Evolutionary conservation across 2,888 invertebrate species (phyloP), one percentile per base, ranked within the genome.

Genomic region (Himalopsyche anomala): DNA sequence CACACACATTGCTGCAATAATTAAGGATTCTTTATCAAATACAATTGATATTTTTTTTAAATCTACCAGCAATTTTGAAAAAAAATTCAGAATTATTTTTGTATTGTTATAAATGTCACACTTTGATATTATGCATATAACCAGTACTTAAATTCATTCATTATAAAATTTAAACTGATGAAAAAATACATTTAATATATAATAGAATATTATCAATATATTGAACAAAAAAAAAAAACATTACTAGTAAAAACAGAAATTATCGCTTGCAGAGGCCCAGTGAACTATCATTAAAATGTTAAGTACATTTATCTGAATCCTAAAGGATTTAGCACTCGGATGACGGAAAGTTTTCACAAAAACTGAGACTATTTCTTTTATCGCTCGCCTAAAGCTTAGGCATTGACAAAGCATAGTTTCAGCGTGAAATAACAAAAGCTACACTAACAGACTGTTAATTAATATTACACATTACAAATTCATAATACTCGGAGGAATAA

Each of bases 1-100:
- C 74, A 74, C 74, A 62, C 62, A 74, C 36, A 80, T 28, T 80
- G 45, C 28, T n/a, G 42, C n/a, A 45, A 80, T 51, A 80, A 80
- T 5, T 40, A 42, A 80, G 45, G 51, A 42, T 28, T 19, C 45
- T 40, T 51, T 80, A 80, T 80, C 28, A 45, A 80, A 28, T 28
- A 80, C 19, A 28, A 80, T 80, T 80, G 19, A 80, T 80, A 4
- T 80, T 80, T 40, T 51, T n/a, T 45, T 28, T 51, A 45, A 80
- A 19, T 11, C 42, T 80, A 80, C 28, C 17, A 80, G 45, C 45
- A 42, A 40, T 45, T 80, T 19, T n/a, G 42, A 80, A 51, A 80
- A n/a, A 42, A 80, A 80, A 62, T 38, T 40, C 40, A 38, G 11
- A 80, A 80, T 80, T 19, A 80, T 17, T 74, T 38, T 74, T 74